phyloP scores from a whole-genome alignment of 2,113 vertebrate species.

The Mohoua ochrocephala region DNA sequence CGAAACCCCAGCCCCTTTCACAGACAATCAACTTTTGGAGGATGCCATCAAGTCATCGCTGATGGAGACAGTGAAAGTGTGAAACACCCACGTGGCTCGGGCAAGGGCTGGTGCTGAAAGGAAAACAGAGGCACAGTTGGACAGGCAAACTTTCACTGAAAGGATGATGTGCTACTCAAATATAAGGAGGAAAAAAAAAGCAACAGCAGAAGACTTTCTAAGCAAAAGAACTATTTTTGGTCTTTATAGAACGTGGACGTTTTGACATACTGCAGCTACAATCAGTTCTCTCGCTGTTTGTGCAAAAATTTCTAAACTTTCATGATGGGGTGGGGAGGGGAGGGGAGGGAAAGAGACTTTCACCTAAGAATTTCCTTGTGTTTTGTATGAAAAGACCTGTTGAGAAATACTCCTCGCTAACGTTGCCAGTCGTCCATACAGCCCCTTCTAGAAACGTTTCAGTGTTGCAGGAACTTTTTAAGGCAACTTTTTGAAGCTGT shows the following conservation, averaged over 20 bases:
- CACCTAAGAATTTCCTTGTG: slow-evolving; percentile 32
- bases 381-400: slow-evolving; percentile 57
- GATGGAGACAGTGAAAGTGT: slow-evolving; percentile 88
- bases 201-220: slow-evolving; percentile 1
- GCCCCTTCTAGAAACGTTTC: slow-evolving; percentile 47
- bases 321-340: not conserved
- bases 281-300: slow-evolving; percentile 62
- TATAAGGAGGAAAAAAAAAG: not conserved
- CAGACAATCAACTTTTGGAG: slow-evolving; percentile 91
- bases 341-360: slow-evolving; percentile 25
- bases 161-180: not conserved
- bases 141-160: not conserved
- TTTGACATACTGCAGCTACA: slow-evolving; percentile 65
- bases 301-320: slow-evolving; percentile 59
- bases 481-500: slow-evolving; percentile 55
- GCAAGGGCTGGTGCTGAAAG: not conserved
- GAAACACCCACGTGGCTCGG: not conserved
- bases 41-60: slow-evolving; percentile 87
- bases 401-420: slow-evolving; percentile 39
- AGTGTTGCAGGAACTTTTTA: slow-evolving; percentile 52
- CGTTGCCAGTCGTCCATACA: slow-evolving; percentile 27
- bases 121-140: not conserved
- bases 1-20: slow-evolving; percentile 82
- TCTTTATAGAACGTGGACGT: slow-evolving; percentile 39
- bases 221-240: slow-evolving; percentile 47